These are phyloP conservation scores for Trissolcus basalis DNA, from an alignment of 1,140 invertebrate species.

Conservation along the genomic window DNA sequence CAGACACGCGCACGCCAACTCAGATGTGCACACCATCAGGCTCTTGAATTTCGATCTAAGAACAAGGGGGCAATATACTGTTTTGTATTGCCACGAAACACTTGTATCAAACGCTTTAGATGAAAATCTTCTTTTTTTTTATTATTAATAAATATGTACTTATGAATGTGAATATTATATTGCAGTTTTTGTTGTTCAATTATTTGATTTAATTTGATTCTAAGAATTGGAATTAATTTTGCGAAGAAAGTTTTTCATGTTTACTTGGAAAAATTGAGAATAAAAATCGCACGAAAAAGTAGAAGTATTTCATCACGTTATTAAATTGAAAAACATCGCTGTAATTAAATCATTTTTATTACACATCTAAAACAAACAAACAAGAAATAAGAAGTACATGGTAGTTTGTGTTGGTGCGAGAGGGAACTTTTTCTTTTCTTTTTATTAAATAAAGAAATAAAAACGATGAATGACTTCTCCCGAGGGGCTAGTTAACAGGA, in stretches of 20 bases:
- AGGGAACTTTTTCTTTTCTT: conserved; percentile 27
- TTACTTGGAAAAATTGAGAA: neutral
- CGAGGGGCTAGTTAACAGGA: conserved; percentile 28
- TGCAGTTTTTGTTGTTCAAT: too few relatives aligned
- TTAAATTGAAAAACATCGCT: conserved; percentile 5
- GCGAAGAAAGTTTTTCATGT: neutral
- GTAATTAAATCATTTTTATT: conserved; percentile 8
- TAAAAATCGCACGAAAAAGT: neutral
- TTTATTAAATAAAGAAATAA: conserved; percentile 20
- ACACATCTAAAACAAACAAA: conserved; percentile 7
- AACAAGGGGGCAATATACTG: neutral
- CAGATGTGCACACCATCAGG: conserved; percentile 5
- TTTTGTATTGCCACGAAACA: too few relatives aligned
- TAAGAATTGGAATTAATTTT: too few relatives aligned
- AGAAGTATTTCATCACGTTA: neutral
- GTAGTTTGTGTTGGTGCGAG: conserved; percentile 17
- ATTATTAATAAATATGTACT: too few relatives aligned
- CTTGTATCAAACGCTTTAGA: too few relatives aligned
- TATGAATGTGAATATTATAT: too few relatives aligned
- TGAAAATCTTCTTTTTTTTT: too few relatives aligned
- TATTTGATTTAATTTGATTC: too few relatives aligned
- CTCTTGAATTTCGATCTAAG: neutral
- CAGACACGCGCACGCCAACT: conserved; percentile 27
- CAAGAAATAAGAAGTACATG: conserved; percentile 11
- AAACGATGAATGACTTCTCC: conserved; percentile 19